These are phyloP conservation scores for Micromys minutus DNA, from an alignment of 2,113 vertebrate genomes.

Conservation along the genomic window DNA sequence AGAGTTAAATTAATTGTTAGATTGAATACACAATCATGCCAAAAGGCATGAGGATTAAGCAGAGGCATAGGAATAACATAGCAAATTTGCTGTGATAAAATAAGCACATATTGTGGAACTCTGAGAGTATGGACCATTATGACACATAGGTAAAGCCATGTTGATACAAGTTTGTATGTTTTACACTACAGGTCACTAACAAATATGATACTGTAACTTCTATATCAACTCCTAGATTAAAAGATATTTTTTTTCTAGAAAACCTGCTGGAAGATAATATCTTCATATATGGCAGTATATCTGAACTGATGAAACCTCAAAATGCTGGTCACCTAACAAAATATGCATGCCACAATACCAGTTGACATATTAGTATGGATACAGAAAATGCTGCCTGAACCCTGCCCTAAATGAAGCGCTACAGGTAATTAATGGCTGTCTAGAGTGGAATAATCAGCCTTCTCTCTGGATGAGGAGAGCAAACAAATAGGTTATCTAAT, in stretches of 20 bases:
- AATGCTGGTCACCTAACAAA: not conserved
- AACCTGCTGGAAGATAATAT: not conserved
- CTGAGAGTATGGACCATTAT: not conserved
- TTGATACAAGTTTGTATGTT: not conserved
- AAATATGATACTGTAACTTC: not conserved
- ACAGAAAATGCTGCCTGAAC: not conserved
- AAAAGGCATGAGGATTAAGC: not conserved
- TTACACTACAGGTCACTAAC: not conserved
- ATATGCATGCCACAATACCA: not conserved
- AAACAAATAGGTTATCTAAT: not conserved
- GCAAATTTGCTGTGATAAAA: not conserved
- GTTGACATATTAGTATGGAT: not conserved
- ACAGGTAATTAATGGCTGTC: not conserved
- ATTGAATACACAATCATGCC: not conserved
- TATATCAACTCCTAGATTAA: not conserved
- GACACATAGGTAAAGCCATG: not conserved
- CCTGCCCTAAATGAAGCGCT: no score
- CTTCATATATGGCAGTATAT: not conserved
- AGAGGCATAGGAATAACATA: not conserved
- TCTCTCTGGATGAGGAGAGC: not conserved
- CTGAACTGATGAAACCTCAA: not conserved
- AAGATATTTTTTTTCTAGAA: not conserved
- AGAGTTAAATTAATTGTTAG: not conserved
- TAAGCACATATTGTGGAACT: not conserved
- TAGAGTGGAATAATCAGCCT: not conserved